Evolutionary conservation across 2,888 invertebrate species (phyloP), one percentile per base, ranked within the genome.

Genomic region (Zele albiditarsus): DNA sequence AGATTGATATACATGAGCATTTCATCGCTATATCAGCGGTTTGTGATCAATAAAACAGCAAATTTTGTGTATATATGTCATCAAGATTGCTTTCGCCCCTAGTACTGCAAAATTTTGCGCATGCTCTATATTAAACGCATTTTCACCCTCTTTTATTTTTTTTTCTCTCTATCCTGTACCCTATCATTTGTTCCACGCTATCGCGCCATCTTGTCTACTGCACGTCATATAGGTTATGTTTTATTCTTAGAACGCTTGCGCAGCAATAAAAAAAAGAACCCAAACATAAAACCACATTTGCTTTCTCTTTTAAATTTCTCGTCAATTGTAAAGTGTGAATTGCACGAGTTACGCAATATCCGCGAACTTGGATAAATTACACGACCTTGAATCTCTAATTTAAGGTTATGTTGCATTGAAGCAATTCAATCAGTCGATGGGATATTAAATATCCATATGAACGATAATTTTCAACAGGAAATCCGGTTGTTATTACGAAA

Each of bases 361-460:
- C 75, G 76, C 74, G 73, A 80, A 76, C 78, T 79, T 70, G 65
- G 46, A 38, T 58, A 73, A 33, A 70, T 70, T n/a, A 27, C 27
- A 16, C 25, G 79, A 82, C 82, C 82, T 83, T 83, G 82, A 82
- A 42, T 38, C 12, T 12, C 12, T 6, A 8, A 38, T 12, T 8
- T 38, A 12, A 38, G 12, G 38, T 38, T 38, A 38, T 38, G 38
- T 38, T 8, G 38, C 38, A 38, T 31, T 2, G 12, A 38, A 38
- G 12, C 10, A 38, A 38, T 38, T 38, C 12, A 38, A 8, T 12
- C 12, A 12, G 8, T 38, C 12, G 8, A 8, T 0, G 2, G 38
- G 12, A 6, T 38, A 38, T 8, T 12, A 12, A 12, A 38, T 12
- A 38, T 38, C 38, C 8, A 38, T 12, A 12, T 38, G 12, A 12